Conservation (phyloP, 2,797 vertebrate species). For the Acanthopagrus latus region DNA sequence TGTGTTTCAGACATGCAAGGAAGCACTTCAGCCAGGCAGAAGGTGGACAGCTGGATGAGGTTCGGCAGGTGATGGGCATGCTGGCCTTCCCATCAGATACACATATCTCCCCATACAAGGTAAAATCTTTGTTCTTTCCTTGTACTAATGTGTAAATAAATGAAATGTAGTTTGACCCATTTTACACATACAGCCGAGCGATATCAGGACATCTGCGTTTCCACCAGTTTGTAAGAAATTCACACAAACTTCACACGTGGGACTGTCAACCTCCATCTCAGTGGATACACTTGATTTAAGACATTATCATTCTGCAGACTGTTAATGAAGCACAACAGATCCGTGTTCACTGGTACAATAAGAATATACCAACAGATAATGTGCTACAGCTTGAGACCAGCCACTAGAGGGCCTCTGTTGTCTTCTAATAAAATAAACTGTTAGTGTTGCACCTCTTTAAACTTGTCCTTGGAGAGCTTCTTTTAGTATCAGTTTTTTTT, state of each 20-base stretch:
- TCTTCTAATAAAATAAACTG: not conserved
- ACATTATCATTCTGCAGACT: not conserved
- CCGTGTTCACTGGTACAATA: not conserved
- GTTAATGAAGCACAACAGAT: not conserved
- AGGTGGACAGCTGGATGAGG: constrained; percentile 97
- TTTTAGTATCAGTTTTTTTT: constrained; percentile 7
- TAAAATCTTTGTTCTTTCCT: constrained; percentile 61
- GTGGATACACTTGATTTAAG: not conserved
- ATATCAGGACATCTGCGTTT: not conserved
- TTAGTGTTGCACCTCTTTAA: not conserved
- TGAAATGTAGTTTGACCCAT: not conserved
- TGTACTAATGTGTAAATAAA: not conserved
- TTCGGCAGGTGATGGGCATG: constrained; percentile 99
- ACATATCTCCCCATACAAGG: constrained; percentile 99
- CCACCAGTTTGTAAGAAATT: not conserved
- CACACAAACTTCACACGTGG: not conserved
- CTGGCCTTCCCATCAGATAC: constrained; percentile 99
- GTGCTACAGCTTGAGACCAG: not conserved
- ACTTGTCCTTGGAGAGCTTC: not conserved
- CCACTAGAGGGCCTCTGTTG: constrained; percentile 56
- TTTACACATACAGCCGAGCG: not conserved
- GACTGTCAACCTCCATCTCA: not conserved
- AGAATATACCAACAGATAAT: not conserved
- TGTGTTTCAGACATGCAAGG: constrained; percentile 91
- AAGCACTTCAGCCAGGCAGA: constrained; percentile 99